These are phyloP conservation scores for Pseudois nayaur DNA, from an alignment of 2,113 vertebrate species.

Conservation along the genomic window DNA sequence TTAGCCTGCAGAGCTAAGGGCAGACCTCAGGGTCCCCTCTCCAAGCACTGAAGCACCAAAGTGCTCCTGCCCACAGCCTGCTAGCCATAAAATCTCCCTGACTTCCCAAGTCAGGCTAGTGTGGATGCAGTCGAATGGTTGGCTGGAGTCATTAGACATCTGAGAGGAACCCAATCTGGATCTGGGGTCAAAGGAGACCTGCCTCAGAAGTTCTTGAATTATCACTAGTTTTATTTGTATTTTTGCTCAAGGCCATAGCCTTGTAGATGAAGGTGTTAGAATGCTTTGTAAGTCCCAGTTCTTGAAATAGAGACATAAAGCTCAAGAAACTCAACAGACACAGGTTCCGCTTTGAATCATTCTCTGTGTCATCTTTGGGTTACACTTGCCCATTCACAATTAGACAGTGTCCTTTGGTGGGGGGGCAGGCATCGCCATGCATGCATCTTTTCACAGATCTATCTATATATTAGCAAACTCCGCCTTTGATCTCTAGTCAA, in stretches of 20 bases:
- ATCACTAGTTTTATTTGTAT: slow-evolving; percentile 77
- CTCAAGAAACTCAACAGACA: slow-evolving; percentile 47
- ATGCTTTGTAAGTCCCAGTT: slow-evolving; percentile 62
- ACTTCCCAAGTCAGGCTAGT: slow-evolving; percentile 67
- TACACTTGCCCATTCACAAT: slow-evolving; percentile 45
- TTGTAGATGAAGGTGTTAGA: slow-evolving; percentile 73
- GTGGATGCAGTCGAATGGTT: slow-evolving; percentile 61
- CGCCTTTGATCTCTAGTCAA: slow-evolving; percentile 76
- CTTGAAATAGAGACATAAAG: slow-evolving; percentile 55
- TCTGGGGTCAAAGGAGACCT: slow-evolving; percentile 73
- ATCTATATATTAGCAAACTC: slow-evolving; percentile 73
- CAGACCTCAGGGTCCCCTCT: slow-evolving; percentile 59
- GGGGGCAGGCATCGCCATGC: slow-evolving; percentile 25
- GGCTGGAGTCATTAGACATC: slow-evolving; percentile 75
- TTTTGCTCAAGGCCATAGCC: slow-evolving; percentile 75
- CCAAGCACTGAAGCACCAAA: not conserved
- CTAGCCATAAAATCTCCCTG: slow-evolving; percentile 67
- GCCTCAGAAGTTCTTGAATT: slow-evolving; percentile 79
- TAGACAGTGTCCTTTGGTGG: slow-evolving; percentile 54
- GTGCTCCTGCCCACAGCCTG: slow-evolving; percentile 41
- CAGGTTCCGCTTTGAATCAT: slow-evolving; percentile 57
- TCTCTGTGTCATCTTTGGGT: slow-evolving; percentile 66
- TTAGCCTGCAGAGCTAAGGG: slow-evolving; percentile 51
- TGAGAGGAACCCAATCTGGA: slow-evolving; percentile 67
- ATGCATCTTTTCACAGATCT: slow-evolving; percentile 62